Percentiles rank a stretch among this genome's conserved stretches.
Conservation (phyloP, 2,797 vertebrate genomes). For the Micrastur ruficollis region DNA sequence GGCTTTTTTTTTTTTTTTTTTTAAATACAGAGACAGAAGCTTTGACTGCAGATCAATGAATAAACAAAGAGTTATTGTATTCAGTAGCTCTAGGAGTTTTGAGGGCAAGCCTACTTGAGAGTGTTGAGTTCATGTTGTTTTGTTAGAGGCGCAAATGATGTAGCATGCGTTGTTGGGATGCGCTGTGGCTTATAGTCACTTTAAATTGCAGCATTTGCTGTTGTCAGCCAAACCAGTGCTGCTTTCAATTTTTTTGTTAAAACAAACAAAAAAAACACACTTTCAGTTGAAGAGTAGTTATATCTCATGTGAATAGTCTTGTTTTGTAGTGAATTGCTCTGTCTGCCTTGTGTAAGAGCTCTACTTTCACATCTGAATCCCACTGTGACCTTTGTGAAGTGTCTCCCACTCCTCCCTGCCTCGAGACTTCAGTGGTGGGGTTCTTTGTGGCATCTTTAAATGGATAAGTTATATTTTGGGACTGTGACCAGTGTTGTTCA, state of each 20-base stretch:
- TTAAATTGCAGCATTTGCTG: background rate
- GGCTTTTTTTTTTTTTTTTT: background rate
- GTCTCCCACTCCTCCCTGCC: background rate
- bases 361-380: background rate
- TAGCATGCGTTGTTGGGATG: slow-evolving; percentile 15
- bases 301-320: background rate
- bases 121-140: slow-evolving; percentile 45
- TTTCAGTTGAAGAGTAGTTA: background rate
- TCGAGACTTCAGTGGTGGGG: background rate
- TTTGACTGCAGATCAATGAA: slow-evolving; percentile 57
- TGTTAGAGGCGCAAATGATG: slow-evolving; percentile 7
- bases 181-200: background rate
- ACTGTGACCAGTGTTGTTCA: background rate
- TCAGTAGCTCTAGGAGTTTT: slow-evolving; percentile 52
- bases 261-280: background rate
- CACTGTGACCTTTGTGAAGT: background rate
- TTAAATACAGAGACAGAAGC: slow-evolving; percentile 31
- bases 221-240: background rate
- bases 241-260: background rate
- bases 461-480: background rate
- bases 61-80: slow-evolving; percentile 64
- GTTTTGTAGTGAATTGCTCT: background rate
- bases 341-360: background rate
- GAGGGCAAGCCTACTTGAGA: slow-evolving; percentile 52
- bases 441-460: background rate